Evolutionary conservation across 2,797 vertebrate species (phyloP), one percentile per base, ranked within the genome.

Genomic region (Pelodytes ibericus): DNA sequence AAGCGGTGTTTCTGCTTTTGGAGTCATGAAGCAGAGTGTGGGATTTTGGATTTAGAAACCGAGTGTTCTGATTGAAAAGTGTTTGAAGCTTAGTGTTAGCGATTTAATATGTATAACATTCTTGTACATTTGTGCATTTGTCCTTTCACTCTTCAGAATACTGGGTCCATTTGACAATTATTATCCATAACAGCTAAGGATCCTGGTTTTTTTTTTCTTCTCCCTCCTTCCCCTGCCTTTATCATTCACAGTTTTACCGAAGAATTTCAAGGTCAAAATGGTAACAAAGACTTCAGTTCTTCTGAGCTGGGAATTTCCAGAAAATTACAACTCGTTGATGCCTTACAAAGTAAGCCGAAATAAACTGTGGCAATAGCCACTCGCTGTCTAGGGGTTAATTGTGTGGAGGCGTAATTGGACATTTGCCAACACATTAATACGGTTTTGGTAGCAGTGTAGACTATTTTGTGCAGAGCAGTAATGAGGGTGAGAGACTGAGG

Each of bases 181-280:
- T 66, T 29, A 31, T 4, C 51, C 29, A 47, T 2, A 33, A 57
- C 57, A 66, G 26, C 62, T 82, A 72, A 75, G 39, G 49, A 3
- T 61, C 44, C 80, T 62, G 71, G 82, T 57, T 72, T 39, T 85
- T 81, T 80, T 39, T 85, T 81, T 79, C 81, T 81, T 79, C 81
- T 74, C 20, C 70, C 77, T 77, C 80, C 74, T 68, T 18, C 49
- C 49, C n/a, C 22, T 22, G 6, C 22, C 5, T 22, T 72, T 57
- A 81, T 85, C 64, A 73, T 81, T 81, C 47, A 71, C 92, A 99
- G 98, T 98, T 87, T 95, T 98, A 3, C 97, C 98, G 73, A 98
- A 98, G 89, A 99, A 99, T 90, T 99, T 99, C 86, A 98, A 94
- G 61, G 95, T 99, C 81, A 99, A 96, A 87, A 95, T 98, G 94